Evolutionary conservation across 2,797 vertebrate genomes (phyloP).

Genomic region (Aeoliscus strigatus): DNA sequence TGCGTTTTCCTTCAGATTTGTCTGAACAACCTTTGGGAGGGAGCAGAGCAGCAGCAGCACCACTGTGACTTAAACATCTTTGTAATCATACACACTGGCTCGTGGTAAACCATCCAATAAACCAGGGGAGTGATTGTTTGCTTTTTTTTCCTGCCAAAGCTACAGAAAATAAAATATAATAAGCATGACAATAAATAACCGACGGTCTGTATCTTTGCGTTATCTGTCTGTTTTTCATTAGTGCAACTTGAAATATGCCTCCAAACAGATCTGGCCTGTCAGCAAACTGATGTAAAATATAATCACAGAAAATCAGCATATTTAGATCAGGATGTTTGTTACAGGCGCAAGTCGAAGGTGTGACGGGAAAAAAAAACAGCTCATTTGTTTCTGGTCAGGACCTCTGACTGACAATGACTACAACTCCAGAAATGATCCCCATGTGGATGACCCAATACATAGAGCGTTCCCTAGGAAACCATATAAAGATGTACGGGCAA

Average conservation of each 20-base stretch:
- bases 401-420: conserved; percentile 37
- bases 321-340: conserved; percentile 26
- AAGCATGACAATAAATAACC: conserved; percentile 5
- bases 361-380: not conserved
- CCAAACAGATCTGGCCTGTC: conserved; percentile 25
- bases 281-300: not conserved
- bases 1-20: not conserved
- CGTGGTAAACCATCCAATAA: not conserved
- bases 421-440: conserved; percentile 87
- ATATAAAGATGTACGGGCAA: conserved; percentile 82
- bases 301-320: conserved; percentile 5
- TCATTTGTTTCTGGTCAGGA: conserved; percentile 52
- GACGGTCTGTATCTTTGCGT: conserved; percentile 4
- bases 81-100: not conserved
- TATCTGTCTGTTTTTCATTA: conserved; percentile 28
- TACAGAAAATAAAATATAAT: not conserved
- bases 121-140: not conserved
- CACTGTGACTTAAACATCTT: not conserved
- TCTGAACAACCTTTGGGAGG: not conserved
- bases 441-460: conserved; percentile 90
- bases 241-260: conserved; percentile 22
- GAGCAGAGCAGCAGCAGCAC: not conserved
- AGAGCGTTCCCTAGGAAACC: conserved; percentile 92
- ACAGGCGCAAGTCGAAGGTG: conserved; percentile 10
- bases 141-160: not conserved